phyloP scores from a whole-genome alignment of 2,888 invertebrate genomes.

The Apodemia mormo region DNA sequence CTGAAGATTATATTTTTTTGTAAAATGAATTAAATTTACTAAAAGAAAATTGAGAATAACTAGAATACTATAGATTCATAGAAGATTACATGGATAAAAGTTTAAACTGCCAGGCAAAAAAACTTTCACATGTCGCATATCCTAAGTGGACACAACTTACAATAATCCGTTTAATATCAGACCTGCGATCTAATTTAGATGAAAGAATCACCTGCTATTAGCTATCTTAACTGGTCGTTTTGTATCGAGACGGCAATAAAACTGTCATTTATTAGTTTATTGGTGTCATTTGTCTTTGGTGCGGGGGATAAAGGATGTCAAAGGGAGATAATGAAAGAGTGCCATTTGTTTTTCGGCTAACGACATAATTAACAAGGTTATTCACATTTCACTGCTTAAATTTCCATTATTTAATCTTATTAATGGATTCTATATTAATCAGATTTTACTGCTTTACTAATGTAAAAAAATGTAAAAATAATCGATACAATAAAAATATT shows the following conservation, averaged over 20 bases:
- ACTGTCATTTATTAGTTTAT: constrained; percentile 62
- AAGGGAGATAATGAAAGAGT: constrained; percentile 35
- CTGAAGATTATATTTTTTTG: too few species aligned
- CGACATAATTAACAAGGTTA: background rate
- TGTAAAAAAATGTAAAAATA: too few species aligned
- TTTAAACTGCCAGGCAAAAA: too few species aligned
- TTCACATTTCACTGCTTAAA: background rate
- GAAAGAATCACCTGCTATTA: constrained; percentile 51
- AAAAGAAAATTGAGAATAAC: too few species aligned
- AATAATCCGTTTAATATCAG: constrained; percentile 6
- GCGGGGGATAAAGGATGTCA: constrained; percentile 49
- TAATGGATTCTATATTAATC: too few species aligned
- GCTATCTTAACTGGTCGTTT: constrained; percentile 54
- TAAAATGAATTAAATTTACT: too few species aligned
- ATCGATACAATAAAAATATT: too few species aligned
- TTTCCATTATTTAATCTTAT: background rate
- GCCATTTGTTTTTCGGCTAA: constrained; percentile 11
- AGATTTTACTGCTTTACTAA: too few species aligned
- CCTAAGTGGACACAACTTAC: background rate
- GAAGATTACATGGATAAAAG: too few species aligned
- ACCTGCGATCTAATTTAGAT: constrained; percentile 9
- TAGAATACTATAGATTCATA: too few species aligned
- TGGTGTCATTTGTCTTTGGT: constrained; percentile 51
- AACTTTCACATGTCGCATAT: background rate
- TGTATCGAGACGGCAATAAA: constrained; percentile 58